Base-by-base conservation (phyloP, 1,140 invertebrate genomes). In the Neomicropteryx cornuta region DNA sequence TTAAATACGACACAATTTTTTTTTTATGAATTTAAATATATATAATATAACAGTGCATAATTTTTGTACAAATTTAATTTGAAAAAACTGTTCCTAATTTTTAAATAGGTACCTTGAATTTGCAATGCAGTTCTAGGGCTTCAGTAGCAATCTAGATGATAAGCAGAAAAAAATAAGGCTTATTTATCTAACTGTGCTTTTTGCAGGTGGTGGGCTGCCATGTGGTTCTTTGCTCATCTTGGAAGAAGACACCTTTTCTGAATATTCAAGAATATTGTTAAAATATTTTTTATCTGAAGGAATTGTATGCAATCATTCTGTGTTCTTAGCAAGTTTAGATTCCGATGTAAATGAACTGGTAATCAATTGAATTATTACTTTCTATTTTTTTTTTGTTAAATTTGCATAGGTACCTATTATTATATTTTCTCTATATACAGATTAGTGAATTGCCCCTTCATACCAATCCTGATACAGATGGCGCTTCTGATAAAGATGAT, bases 231-330 rank as follows among this genome's bases (percentile, higher is more conserved):
- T 41, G 23, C 31, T 32, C n/a, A 35, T 71, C 74, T 38, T 59
- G 85, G 87, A 90, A 60, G 85, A 90, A 71, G 87, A 90, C 66
- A 66, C 68, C 2, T 77, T 79, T 56, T 78, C 77, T 21, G 76
- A 66, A 28, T 85, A 88, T 57, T 76, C 81, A 18, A 77, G 81
- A 62, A 62, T 84, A 19, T 59, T 90, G 42, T 58, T 78, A 11
- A 88, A 86, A 55, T 89, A 88, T 58, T 92, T 84, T 46, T 56
- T 87, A 44, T 81, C 86, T 18, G 87, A 92, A 69, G 84, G 84
- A 23, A 58, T 87, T 21, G 72, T 78, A 11, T 78, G 72, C 41
- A 70, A 75, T 18, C 86, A 92, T 61, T 63, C 71, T 31, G 46
- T 84, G 22, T 72, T 84, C 45, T 51, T 89, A 39, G 79, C 77